Evolutionary conservation across 2,797 vertebrate species (phyloP).

Genomic region (Chelmon rostratus): DNA sequence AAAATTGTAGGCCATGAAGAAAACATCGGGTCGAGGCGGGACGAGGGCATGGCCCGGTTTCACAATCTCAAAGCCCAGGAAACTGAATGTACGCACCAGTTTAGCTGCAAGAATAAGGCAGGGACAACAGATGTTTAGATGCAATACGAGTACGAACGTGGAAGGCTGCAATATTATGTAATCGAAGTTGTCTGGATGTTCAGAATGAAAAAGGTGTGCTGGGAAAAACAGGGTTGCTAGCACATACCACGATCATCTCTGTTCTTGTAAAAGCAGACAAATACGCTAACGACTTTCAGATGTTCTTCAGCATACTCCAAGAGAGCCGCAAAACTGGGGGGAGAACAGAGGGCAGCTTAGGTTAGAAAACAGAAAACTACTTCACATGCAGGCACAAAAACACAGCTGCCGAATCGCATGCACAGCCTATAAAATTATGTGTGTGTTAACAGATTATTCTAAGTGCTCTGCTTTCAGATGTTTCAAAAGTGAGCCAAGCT

Average conservation of each 20-base stretch:
- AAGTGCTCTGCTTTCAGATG: not conserved
- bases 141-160: not conserved
- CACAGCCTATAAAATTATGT: not conserved
- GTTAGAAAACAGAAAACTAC: constrained; percentile 20
- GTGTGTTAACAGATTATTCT: not conserved
- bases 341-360: constrained; percentile 15
- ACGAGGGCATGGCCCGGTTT: constrained; percentile 90
- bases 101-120: constrained; percentile 76
- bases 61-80: constrained; percentile 92
- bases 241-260: constrained; percentile 88
- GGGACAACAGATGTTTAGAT: not conserved
- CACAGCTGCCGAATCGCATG: not conserved
- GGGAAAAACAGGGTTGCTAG: not conserved
- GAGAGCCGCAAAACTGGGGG: constrained; percentile 85
- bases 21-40: constrained; percentile 89
- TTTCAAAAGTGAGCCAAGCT: not conserved
- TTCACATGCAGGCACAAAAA: not conserved
- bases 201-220: not conserved
- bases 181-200: not conserved
- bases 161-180: not conserved
- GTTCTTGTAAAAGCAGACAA: constrained; percentile 91
- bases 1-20: constrained; percentile 91
- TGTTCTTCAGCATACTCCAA: constrained; percentile 90
- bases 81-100: constrained; percentile 90
- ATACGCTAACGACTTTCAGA: constrained; percentile 88